These are phyloP conservation scores for Subanguina moxae DNA, from an alignment of 1,140 invertebrate genomes.

Conservation along the genomic window DNA sequence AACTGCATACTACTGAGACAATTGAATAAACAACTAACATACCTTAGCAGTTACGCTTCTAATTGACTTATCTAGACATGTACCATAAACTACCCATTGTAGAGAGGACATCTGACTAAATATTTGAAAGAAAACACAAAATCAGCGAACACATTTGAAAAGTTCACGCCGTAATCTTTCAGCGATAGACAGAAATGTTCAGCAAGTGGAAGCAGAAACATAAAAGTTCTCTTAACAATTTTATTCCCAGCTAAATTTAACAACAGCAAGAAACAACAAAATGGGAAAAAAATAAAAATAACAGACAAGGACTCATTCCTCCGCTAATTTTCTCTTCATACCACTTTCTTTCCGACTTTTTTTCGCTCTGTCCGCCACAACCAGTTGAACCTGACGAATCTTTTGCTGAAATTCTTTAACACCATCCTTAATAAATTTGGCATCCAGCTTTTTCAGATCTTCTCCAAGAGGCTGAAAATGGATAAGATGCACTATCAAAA, in stretches of 20 bases:
- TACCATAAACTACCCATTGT: no score
- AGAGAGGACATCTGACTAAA: no score
- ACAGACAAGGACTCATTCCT: neutral
- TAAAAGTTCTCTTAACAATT: neutral
- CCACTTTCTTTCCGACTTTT: neutral
- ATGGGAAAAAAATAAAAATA: neutral
- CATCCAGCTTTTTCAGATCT: neutral
- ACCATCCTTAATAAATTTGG: neutral
- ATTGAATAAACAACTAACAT: no score
- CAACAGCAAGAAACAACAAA: neutral
- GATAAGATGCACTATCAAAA: neutral
- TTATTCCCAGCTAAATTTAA: neutral
- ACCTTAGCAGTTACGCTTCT: no score
- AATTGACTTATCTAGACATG: no score
- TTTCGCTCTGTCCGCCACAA: neutral
- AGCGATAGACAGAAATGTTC: no score
- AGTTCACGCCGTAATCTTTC: no score
- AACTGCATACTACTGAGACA: no score
- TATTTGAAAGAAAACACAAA: no score
- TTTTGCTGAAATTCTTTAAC: neutral
- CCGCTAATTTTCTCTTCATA: neutral
- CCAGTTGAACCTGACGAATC: neutral
- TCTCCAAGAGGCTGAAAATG: neutral
- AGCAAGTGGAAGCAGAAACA: no score
- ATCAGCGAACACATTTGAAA: no score